Conservation (phyloP, 2,797 vertebrate species). For the Cetoscarus ocellatus region DNA sequence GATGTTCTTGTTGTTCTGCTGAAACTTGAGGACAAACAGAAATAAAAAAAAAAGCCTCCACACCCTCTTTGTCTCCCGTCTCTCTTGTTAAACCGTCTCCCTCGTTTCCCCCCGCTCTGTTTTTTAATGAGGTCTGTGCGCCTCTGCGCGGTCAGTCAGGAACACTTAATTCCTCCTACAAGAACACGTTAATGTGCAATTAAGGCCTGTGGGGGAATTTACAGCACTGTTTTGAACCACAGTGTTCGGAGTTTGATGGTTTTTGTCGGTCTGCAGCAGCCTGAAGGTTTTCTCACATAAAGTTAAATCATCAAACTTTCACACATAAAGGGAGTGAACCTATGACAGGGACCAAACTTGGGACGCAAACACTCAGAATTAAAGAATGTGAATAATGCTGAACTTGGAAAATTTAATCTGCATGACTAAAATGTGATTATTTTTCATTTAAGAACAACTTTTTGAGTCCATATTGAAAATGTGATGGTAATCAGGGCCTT, state of each 20-base stretch:
- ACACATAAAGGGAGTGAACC: too few relatives aligned
- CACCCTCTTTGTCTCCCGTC: conserved; percentile 65
- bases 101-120: conserved; percentile 33
- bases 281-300: conserved; percentile 14
- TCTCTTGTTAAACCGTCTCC: conserved; percentile 71
- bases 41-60: conserved; percentile 49
- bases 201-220: conserved; percentile 61
- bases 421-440: too few relatives aligned
- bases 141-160: conserved; percentile 62
- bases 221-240: conserved; percentile 46
- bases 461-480: too few relatives aligned
- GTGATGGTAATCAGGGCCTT: too few relatives aligned
- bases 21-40: conserved; percentile 36
- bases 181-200: conserved; percentile 69
- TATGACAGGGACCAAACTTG: too few relatives aligned
- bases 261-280: not conserved
- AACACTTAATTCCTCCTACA: conserved; percentile 69
- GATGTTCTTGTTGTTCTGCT: conserved; percentile 42
- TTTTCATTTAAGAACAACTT: too few relatives aligned
- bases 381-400: too few relatives aligned
- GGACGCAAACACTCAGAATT: too few relatives aligned
- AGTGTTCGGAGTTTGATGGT: conserved; percentile 35
- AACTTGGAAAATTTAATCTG: too few relatives aligned
- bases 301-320: too few relatives aligned
- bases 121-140: conserved; percentile 71